Percentiles rank a stretch among this genome's conserved stretches.
Evolutionary conservation across 64 coral and sea anemone species (phyloP).

Genomic region (Orbicella faveolata): DNA sequence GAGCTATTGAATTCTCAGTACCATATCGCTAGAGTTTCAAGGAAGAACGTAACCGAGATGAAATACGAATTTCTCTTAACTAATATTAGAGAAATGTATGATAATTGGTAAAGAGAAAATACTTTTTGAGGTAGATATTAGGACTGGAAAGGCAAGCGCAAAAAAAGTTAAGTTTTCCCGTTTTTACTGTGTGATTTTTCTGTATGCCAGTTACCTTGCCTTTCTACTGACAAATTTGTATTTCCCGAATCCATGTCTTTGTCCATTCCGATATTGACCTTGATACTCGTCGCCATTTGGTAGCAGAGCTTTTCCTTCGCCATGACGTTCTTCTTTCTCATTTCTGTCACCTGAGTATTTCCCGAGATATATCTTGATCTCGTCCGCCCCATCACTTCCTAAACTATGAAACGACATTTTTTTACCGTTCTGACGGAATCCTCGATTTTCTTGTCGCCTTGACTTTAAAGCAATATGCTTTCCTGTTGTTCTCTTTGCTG

Average conservation of each 20-base stretch:
- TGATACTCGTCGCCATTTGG: conserved; percentile 75
- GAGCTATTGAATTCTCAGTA: too few relatives aligned
- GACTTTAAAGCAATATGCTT: not conserved
- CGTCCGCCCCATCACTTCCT: not conserved
- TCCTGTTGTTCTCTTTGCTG: not conserved
- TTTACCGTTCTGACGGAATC: not conserved
- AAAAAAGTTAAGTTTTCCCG: too few relatives aligned
- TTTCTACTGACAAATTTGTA: not conserved
- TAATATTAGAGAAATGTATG: too few relatives aligned
- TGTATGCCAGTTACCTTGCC: not conserved
- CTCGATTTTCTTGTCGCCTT: not conserved
- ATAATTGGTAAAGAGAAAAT: too few relatives aligned
- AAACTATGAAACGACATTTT: conserved; percentile 55
- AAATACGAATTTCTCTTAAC: too few relatives aligned
- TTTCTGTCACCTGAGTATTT: conserved; percentile 66
- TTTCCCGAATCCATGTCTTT: conserved; percentile 61
- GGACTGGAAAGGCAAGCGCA: too few relatives aligned
- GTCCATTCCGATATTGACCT: conserved; percentile 68
- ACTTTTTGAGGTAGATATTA: too few relatives aligned
- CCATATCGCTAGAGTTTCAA: too few relatives aligned
- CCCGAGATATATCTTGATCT: not conserved
- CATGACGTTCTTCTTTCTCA: conserved; percentile 71
- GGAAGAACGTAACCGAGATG: too few relatives aligned
- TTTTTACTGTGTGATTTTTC: too few relatives aligned
- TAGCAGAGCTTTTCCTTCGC: conserved; percentile 50